Evolutionary conservation across 2,888 invertebrate species (phyloP), one percentile per base, ranked within the genome.

Genomic region (Apodemia hepburni): DNA sequence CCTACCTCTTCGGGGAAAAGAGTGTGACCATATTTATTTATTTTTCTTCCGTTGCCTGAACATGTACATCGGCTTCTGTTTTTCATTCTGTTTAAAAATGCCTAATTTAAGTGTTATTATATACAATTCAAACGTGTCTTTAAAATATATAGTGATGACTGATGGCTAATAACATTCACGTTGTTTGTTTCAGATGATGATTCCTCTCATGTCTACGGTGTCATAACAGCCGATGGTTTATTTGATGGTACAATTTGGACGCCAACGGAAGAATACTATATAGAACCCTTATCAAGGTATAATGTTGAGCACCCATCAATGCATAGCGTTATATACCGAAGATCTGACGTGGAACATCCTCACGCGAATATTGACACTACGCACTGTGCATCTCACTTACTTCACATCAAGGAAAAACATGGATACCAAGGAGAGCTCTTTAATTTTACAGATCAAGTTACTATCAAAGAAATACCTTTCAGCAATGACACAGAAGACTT

Each of bases 241-340:
- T 97, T 98, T 84, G 98, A 98, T 80, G 98, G 98, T 62, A 96
- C 96, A 63, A 95, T 98, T 77, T 93, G 94, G 82, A 96, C 97
- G 61, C 90, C 92, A 64, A 91, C 94, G 61, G 96, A 96, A 75
- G 96, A 97, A 75, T 97, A 95, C 86, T 97, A 97, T 84, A 93
- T 98, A 72, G 98, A 98, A 83, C 96, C 96, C 8, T 89, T 95
- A 64, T 93, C 93, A 72, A 93, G 96, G 72, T 96, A 96, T 80
- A 84, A 87, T 71, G 75, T 86, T 47, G 89, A 93, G 71, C 86
- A 93, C 72, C 85, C 87, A 35, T 82, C 89, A 69, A 91, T 96
- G 87, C 97, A 97, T 88, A 96, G 96, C 75, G 95, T 98, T 80
- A 95, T 97, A 73, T 98, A 98, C 92, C 94, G 95, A 75, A 91